phyloP scores from a whole-genome alignment of 2,797 vertebrate genomes.

The Scolopax bukidnonensis region DNA sequence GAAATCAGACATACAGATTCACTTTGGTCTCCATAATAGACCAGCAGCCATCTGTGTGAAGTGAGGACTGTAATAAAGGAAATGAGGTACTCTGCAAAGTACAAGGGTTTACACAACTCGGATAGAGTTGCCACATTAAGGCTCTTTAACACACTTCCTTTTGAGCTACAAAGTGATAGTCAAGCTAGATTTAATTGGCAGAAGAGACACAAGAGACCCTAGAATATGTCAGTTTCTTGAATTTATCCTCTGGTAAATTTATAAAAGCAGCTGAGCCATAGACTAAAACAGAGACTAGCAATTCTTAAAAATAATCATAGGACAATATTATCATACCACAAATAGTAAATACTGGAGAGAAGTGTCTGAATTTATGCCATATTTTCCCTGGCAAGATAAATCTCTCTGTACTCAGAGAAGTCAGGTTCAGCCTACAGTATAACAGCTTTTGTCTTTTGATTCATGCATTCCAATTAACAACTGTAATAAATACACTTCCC shows the following conservation, averaged over 20 bases:
- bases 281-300: constrained; percentile 2
- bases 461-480: not conserved
- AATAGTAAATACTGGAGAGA: not conserved
- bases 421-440: not conserved
- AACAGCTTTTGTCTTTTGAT: not conserved
- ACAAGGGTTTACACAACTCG: not conserved
- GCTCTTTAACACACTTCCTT: not conserved
- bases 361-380: not conserved
- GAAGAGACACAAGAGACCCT: not conserved
- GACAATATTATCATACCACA: not conserved
- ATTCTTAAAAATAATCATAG: constrained; percentile 19
- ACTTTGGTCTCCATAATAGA: constrained; percentile 26
- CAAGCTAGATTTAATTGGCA: not conserved
- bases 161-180: not conserved
- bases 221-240: not conserved
- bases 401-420: not conserved
- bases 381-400: not conserved
- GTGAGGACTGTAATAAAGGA: constrained; percentile 1
- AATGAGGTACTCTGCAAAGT: not conserved
- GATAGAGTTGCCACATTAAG: not conserved
- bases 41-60: constrained; percentile 7
- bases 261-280: not conserved
- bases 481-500: constrained; percentile 19
- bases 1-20: not conserved
- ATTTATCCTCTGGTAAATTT: constrained; percentile 15